Conservation (phyloP, 2,113 vertebrate genomes). For the Turnix velox region DNA sequence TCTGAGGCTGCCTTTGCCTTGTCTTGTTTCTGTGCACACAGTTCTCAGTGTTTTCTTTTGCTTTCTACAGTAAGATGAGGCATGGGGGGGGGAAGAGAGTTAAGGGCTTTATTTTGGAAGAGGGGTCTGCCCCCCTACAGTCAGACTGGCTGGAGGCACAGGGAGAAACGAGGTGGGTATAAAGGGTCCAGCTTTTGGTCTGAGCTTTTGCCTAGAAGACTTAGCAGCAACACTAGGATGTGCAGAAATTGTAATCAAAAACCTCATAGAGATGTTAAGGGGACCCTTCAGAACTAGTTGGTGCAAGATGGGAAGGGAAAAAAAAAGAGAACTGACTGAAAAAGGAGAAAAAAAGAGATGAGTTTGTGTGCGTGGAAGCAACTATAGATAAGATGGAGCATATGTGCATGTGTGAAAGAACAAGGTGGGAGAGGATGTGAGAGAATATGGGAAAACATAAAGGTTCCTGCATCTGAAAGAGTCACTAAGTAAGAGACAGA, state of each 20-base stretch:
- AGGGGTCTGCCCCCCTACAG: background rate
- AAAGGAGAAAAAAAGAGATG: background rate
- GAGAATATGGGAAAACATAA: background rate
- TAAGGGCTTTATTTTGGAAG: background rate
- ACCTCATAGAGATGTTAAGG: background rate
- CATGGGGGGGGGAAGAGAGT: background rate
- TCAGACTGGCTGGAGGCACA: background rate
- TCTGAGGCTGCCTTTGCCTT: background rate
- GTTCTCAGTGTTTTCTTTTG: background rate
- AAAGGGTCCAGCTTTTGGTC: background rate
- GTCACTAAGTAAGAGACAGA: background rate
- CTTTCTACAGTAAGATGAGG: background rate
- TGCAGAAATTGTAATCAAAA: background rate
- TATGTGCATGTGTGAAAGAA: slow-evolving; percentile 55
- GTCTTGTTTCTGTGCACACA: slow-evolving; percentile 21
- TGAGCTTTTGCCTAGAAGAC: background rate
- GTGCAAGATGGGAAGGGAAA: background rate
- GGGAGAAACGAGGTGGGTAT: background rate
- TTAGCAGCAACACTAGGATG: background rate
- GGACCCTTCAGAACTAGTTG: background rate
- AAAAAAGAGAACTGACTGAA: background rate
- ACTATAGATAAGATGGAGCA: slow-evolving; percentile 1
- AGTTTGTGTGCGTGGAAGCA: background rate
- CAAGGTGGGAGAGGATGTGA: slow-evolving; percentile 33
- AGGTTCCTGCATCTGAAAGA: background rate